Base-by-base conservation (phyloP, 1,140 invertebrate genomes). In the Cherax quadricarinatus region DNA sequence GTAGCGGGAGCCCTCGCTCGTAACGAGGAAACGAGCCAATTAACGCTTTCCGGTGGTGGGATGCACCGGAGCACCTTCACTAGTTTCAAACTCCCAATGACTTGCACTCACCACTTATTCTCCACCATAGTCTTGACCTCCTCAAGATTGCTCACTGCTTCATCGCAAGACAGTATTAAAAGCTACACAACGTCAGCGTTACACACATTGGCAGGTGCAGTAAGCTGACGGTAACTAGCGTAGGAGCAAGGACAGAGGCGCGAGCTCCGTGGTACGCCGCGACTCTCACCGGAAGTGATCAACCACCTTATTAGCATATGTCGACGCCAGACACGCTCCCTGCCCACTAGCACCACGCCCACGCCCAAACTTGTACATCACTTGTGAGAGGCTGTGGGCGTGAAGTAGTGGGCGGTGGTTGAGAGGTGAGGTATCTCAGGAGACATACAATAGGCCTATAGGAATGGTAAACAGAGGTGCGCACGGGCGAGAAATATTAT, bases 301-400 rank as follows among this genome's bases (percentile, higher is more conserved):
- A 91, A 86, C 89, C 89, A 91, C 89, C 89, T 91, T 49, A 91
- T 91, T 91, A 91, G 83, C 89, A 91, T 91, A 91, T 49, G 78
- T 78, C 83, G 60, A 86, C 89, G 51, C 82, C 73, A 86, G 81
- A 86, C 62, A 83, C 78, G 82, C 88, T 75, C 80, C 62, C 66
- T 57, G 48, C 88, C 41, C 75, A 88, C 75, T 48, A 49, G n/a
- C 86, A 18, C 75, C 24, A 10, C 48, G 81, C 81, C 81, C 53
- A 83, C 81, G 81, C 81, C 81, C 81, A 30, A 75, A 75, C 81
- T 53, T 57, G n/a, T 60, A 53, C 81, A 51, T 53, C 9, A 18
- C 81, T 83, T 51, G 21, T 5, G 48, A 21, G 81, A 24, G 81
- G 49, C 12, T 18, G n/a, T 30, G 81, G 30, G 51, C 21, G 51